Evolutionary conservation across 2,888 invertebrate species (phyloP), one percentile per base, ranked within the genome.

Genomic region (Panzeria rudis): DNA sequence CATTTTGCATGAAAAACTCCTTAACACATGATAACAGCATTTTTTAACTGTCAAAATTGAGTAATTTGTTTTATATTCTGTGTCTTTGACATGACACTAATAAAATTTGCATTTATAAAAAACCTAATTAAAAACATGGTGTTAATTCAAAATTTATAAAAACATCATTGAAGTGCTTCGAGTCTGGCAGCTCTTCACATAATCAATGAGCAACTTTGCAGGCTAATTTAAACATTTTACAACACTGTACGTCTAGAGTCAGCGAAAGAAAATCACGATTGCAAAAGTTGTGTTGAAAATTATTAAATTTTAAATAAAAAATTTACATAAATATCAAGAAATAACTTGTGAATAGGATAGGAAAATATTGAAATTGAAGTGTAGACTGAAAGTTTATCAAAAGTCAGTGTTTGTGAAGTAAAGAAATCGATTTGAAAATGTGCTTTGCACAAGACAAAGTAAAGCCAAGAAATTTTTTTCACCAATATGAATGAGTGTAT

Each of bases 161-260:
- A 29, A 4, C 2, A 38, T 2, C 11, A 38, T 20, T 4, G 23
- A 32, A 56, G 3, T 9, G n/a, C n/a, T 3, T 1, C 8, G 7
- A n/a, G 9, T 56, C 29, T 72, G 72, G 72, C 47, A 59, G 0
- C 47, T 11, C 17, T 32, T 0, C 15, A 7, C n/a, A 47, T 20
- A 72, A 62, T 50, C 62, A 68, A 56, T 68, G 66, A 62, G 20
- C 41, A 54, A 69, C 23, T 72, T 44, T 35, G n/a, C 7, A 23
- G 8, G 2, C 11, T 20, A 52, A 50, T 68, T 50, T 17, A 8
- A 23, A 32, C 61, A 20, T 15, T 84, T 84, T 72, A 11, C 84
- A 84, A 81, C 84, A 84, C 84, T 81, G 17, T 11, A 59, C 11
- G 81, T 83, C 77, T 78, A 75, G 68, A 81, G 52, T 47, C 62